phyloP scores from a whole-genome alignment of 2,113 vertebrate species.

The Pygathrix nemaeus region DNA sequence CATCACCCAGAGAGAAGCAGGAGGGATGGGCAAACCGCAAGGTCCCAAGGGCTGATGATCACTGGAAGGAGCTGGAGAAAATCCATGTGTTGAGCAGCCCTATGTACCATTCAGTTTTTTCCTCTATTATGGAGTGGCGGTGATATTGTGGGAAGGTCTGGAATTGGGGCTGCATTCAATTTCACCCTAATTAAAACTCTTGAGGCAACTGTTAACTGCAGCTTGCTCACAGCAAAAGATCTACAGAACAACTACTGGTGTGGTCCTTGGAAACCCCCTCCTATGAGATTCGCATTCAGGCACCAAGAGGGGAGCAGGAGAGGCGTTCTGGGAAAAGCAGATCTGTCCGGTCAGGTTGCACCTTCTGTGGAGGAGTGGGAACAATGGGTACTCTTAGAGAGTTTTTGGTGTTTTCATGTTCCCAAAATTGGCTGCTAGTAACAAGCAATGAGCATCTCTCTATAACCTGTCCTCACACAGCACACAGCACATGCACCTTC shows the following conservation, averaged over 20 bases:
- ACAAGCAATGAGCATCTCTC: neutral
- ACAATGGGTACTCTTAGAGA: neutral
- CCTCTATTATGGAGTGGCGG: neutral
- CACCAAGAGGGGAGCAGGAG: neutral
- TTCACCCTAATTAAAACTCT: conserved; percentile 69
- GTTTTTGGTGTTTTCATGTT: neutral
- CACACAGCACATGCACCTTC: neutral
- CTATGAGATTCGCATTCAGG: neutral
- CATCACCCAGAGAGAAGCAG: conserved; percentile 38
- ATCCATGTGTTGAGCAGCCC: conserved; percentile 18
- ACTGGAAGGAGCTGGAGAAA: conserved; percentile 59
- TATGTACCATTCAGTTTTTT: conserved; percentile 36
- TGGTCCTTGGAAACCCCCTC: neutral
- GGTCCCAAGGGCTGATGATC: neutral
- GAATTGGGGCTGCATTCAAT: neutral
- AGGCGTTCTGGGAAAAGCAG: neutral
- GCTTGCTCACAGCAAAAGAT: neutral
- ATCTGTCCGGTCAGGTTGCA: neutral
- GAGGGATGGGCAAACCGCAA: neutral
- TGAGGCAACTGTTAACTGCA: conserved; percentile 28
- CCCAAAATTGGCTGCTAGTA: neutral
- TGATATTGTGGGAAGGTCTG: neutral
- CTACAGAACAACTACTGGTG: neutral
- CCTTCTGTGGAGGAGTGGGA: neutral
- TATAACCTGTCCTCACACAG: neutral